phyloP scores from a whole-genome alignment of 1,140 invertebrate species.

The Chironomus tepperi region DNA sequence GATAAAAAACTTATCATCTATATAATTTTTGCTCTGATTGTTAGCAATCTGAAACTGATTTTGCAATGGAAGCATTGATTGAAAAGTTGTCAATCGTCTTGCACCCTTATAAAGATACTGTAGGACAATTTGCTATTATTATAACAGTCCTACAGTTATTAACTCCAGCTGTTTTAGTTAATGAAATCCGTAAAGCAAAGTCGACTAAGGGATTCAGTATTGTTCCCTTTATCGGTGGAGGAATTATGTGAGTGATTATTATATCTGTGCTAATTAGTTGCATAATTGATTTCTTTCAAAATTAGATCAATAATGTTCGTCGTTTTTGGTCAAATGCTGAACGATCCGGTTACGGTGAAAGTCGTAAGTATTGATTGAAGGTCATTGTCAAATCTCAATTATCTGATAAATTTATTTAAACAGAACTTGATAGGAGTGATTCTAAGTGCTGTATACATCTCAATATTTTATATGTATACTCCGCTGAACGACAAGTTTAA shows the following conservation, averaged over 20 bases:
- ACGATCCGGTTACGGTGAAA: constrained; percentile 61
- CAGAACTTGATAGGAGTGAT: constrained; percentile 56
- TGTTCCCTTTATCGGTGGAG: constrained; percentile 62
- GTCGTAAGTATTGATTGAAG: constrained; percentile 35
- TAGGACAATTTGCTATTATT: constrained; percentile 45
- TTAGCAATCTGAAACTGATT: not conserved
- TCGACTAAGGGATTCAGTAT: constrained; percentile 51
- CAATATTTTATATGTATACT: constrained; percentile 56
- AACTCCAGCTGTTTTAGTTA: constrained; percentile 55
- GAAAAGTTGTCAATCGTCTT: constrained; percentile 41
- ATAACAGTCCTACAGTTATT: constrained; percentile 56
- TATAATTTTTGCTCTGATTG: not conserved
- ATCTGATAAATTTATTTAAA: not conserved
- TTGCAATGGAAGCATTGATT: constrained; percentile 30
- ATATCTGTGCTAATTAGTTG: not conserved
- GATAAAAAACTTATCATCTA: not conserved
- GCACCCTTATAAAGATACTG: constrained; percentile 46
- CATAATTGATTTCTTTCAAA: constrained; percentile 28
- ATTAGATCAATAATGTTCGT: constrained; percentile 60
- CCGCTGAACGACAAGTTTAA: constrained; percentile 43
- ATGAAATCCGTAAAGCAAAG: constrained; percentile 57
- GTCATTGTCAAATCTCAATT: not conserved
- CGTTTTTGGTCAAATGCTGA: constrained; percentile 56
- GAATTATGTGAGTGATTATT: constrained; percentile 56
- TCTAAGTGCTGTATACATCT: constrained; percentile 54